Conservation (phyloP, 2,113 vertebrate species). For the Orientallactaga bullata region DNA sequence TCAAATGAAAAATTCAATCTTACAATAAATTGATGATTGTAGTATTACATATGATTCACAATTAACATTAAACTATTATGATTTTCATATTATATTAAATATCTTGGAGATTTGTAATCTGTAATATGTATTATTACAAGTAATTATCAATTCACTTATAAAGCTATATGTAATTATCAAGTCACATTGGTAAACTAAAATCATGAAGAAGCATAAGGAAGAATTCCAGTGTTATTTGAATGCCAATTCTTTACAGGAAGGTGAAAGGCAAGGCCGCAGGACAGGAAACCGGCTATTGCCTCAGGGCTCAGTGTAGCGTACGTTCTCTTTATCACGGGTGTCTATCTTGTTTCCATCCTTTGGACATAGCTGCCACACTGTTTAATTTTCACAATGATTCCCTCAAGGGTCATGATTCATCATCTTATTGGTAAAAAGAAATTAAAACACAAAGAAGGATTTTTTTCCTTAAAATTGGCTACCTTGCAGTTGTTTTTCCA, state of each 20-base stretch:
- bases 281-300: neutral
- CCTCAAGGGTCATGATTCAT: neutral
- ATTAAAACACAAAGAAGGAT: neutral
- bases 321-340: neutral
- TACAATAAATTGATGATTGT: neutral
- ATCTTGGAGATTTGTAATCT: neutral
- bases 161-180: neutral
- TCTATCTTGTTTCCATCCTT: neutral
- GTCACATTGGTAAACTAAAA: neutral
- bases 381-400: constrained; percentile 15
- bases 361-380: neutral
- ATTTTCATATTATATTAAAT: neutral
- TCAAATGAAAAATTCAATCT: neutral
- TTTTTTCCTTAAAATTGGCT: constrained; percentile 32
- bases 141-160: neutral
- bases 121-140: neutral
- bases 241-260: neutral
- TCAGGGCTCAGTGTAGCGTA: neutral
- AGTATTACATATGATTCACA: neutral
- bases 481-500: constrained; percentile 91
- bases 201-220: neutral
- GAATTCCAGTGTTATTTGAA: neutral
- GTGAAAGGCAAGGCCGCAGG: neutral
- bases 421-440: constrained; percentile 14
- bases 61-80: neutral